Evolutionary conservation across 2,888 invertebrate genomes (phyloP).

Genomic region (Lasioglossum zephyrum): DNA sequence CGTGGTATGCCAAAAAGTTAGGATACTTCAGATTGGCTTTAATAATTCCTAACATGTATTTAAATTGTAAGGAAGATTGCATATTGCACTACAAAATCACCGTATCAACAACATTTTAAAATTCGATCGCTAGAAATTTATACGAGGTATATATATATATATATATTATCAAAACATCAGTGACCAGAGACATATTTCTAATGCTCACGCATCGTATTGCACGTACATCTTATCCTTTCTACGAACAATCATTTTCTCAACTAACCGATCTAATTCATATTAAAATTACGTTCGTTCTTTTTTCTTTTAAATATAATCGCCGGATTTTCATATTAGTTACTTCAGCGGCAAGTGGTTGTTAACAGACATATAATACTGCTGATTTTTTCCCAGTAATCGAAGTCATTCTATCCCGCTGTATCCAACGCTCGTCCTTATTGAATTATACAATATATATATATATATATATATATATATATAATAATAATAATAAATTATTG

Average conservation of each 20-base stretch:
- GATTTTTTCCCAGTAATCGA: conserved; percentile 32
- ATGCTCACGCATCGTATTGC: conserved; percentile 22
- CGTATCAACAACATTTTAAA: conserved; percentile 35
- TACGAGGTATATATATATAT: conserved; percentile 7
- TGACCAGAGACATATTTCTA: conserved; percentile 42
- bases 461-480: too few species aligned
- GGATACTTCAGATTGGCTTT: conserved; percentile 18
- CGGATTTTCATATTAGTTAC: conserved; percentile 20
- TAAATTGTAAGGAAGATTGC: conserved; percentile 24
- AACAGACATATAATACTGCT: conserved; percentile 65
- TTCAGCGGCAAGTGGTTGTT: conserved; percentile 16
- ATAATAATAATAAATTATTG: conserved; percentile 66
- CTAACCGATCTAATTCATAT: conserved; percentile 36
- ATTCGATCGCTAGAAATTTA: conserved; percentile 23
- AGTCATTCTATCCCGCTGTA: conserved; percentile 45
- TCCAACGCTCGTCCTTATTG: conserved; percentile 50
- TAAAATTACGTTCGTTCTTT: not conserved
- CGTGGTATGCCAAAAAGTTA: conserved; percentile 22
- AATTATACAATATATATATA: too few species aligned
- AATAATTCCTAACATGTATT: conserved; percentile 28
- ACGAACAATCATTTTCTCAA: conserved; percentile 28
- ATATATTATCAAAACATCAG: conserved; percentile 51
- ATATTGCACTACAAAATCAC: conserved; percentile 29
- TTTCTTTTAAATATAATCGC: conserved; percentile 22
- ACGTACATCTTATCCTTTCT: conserved; percentile 33